Conservation (phyloP, 2,113 vertebrate species). For the Epinephelus moara region DNA sequence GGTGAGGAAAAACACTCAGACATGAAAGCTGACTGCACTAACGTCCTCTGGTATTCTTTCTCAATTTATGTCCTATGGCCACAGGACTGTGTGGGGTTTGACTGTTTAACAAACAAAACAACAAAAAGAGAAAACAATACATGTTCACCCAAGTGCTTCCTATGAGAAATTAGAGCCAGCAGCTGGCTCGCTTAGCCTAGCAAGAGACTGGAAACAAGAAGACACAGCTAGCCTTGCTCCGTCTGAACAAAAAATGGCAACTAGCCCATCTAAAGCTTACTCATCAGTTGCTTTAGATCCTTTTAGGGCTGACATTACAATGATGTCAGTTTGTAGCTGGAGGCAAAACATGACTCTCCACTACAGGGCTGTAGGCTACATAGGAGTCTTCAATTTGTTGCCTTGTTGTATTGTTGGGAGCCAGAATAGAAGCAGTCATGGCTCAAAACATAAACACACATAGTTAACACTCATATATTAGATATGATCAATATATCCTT, state of each 20-base stretch:
- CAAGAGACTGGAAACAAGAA: not conserved
- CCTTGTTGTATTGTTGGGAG: too few species aligned
- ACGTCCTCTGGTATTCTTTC: slow-evolving; percentile 3
- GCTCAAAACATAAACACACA: too few species aligned
- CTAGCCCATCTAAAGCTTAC: not conserved
- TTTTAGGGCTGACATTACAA: too few species aligned
- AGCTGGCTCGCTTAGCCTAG: not conserved
- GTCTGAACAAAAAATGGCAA: not conserved
- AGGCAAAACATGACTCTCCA: too few species aligned
- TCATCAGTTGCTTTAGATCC: not conserved
- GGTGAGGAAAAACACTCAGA: slow-evolving; percentile 14
- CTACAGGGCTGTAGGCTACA: too few species aligned
- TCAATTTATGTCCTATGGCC: not conserved
- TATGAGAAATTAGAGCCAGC: not conserved
- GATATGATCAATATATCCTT: too few species aligned
- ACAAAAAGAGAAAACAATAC: not conserved
- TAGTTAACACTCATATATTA: too few species aligned
- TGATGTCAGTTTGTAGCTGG: too few species aligned
- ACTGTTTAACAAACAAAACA: not conserved
- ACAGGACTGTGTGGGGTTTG: not conserved
- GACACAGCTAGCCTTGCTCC: not conserved
- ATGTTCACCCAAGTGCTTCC: slow-evolving; percentile 2
- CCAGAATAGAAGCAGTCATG: too few species aligned
- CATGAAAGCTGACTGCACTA: slow-evolving; percentile 15
- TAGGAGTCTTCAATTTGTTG: too few species aligned